Percentiles rank a stretch among this genome's conserved stretches.
phyloP scores from a whole-genome alignment of 2,888 invertebrate genomes.

The Drosophila imparisetae region DNA sequence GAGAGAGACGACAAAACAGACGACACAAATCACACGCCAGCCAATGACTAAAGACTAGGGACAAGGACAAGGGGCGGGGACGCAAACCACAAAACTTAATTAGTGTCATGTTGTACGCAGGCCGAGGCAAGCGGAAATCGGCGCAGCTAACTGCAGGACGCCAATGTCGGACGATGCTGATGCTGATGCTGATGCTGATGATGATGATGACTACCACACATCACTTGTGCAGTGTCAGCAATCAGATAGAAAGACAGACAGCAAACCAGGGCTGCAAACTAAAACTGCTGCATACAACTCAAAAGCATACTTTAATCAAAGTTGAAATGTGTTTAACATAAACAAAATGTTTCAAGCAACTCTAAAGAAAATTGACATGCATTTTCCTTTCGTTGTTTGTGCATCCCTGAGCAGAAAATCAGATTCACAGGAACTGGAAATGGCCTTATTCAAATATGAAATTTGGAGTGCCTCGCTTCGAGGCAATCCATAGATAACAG shows the following conservation, averaged over 20 bases:
- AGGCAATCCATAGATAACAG: not conserved
- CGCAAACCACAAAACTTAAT: constrained; percentile 79
- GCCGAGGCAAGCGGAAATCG: constrained; percentile 73
- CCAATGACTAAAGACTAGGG: constrained; percentile 33
- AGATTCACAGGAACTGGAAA: constrained; percentile 8
- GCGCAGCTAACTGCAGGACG: constrained; percentile 71
- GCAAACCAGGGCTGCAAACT: constrained; percentile 30
- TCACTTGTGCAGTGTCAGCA: constrained; percentile 61
- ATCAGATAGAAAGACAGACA: not conserved
- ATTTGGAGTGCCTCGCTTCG: not conserved
- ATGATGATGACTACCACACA: constrained; percentile 53
- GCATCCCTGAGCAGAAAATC: constrained; percentile 39
- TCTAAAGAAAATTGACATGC: not conserved
- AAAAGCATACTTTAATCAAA: not conserved
- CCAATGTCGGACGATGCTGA: constrained; percentile 41
- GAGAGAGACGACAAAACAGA: constrained; percentile 32
- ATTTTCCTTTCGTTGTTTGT: not conserved
- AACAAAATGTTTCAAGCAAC: fast-evolving
- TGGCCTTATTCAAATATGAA: not conserved
- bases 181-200: not conserved
- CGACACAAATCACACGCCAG: constrained; percentile 74
- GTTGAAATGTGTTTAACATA: not conserved
- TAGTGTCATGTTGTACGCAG: constrained; percentile 79
- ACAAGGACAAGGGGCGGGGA: not conserved
- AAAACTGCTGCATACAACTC: not conserved